A percentile compares a stretch with the other conserved stretches of the same genome.
phyloP scores from a whole-genome alignment of 2,888 invertebrate genomes.

The Ceraclea dissimilis region DNA sequence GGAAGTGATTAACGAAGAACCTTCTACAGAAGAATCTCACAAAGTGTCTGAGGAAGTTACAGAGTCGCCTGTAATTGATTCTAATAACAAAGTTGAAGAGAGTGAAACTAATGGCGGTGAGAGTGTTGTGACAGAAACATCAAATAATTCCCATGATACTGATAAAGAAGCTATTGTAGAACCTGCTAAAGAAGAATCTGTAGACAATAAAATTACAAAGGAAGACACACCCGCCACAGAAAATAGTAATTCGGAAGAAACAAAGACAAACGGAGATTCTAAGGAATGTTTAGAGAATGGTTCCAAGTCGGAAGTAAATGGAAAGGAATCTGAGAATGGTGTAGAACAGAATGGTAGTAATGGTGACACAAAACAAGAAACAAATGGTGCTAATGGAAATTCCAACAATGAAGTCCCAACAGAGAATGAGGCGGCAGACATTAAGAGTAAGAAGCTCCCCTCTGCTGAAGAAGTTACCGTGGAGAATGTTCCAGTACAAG shows the following conservation, averaged over 20 bases:
- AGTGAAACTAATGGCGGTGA: background rate
- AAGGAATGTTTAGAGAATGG: background rate
- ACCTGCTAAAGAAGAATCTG: background rate
- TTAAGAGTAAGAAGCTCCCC: slow-evolving; percentile 10
- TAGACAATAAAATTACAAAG: background rate
- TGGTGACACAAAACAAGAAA: slow-evolving; percentile 16
- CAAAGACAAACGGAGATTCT: slow-evolving; percentile 3
- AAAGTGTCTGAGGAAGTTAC: too few species aligned
- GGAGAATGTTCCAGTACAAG: slow-evolving; percentile 34
- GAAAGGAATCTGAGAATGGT: slow-evolving; percentile 32
- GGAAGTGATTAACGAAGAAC: slow-evolving; percentile 5
- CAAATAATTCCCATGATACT: background rate
- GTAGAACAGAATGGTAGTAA: slow-evolving; percentile 32
- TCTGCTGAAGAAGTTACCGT: slow-evolving; percentile 38
- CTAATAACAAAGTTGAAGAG: background rate
- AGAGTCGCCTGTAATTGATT: background rate
- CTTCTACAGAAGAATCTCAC: background rate
- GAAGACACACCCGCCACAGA: background rate
- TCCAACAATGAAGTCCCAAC: slow-evolving; percentile 5
- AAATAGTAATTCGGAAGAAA: slow-evolving; percentile 1
- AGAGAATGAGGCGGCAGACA: background rate
- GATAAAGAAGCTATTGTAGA: background rate
- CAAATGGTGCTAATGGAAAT: slow-evolving; percentile 7
- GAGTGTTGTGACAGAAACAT: background rate
- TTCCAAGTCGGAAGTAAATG: slow-evolving; percentile 9